Evolutionary conservation across 2,888 invertebrate species (phyloP).

Genomic region (Lochmaea crataegi): DNA sequence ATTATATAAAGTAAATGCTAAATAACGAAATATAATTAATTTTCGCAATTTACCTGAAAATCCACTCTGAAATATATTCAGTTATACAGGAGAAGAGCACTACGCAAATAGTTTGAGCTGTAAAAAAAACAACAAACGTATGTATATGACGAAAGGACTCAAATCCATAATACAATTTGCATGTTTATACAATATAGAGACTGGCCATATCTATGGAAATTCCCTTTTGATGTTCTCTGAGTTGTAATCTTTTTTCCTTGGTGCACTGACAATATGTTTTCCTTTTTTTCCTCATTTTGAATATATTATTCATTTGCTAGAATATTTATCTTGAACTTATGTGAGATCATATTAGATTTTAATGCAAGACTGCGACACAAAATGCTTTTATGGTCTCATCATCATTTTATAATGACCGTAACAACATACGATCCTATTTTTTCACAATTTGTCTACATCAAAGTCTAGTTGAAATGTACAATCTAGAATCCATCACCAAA

Average conservation of each 20-base stretch:
- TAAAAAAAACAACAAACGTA: not conserved
- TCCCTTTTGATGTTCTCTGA: not conserved
- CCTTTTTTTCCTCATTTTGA: not conserved
- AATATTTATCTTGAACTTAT: not conserved
- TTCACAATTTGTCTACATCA: no score
- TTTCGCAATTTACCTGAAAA: no score
- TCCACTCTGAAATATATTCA: no score
- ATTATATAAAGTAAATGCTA: no score
- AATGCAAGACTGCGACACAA: no score
- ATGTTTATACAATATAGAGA: not conserved
- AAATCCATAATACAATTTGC: not conserved
- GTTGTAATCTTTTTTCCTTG: not conserved
- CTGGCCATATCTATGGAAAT: slow-evolving; percentile 1
- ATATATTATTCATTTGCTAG: not conserved
- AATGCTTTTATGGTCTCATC: no score
- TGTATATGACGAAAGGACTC: not conserved
- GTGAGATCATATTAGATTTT: no score
- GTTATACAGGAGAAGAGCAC: not conserved
- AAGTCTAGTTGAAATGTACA: no score
- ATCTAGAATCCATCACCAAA: no score
- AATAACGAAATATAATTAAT: no score
- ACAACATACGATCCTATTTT: no score
- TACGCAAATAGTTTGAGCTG: not conserved
- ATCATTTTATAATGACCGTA: no score
- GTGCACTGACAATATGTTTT: not conserved